Percentiles rank a stretch among this genome's conserved stretches.
These are phyloP conservation scores for Candidula unifasciata DNA, from an alignment of 2,888 invertebrate genomes.

Conservation along the genomic window DNA sequence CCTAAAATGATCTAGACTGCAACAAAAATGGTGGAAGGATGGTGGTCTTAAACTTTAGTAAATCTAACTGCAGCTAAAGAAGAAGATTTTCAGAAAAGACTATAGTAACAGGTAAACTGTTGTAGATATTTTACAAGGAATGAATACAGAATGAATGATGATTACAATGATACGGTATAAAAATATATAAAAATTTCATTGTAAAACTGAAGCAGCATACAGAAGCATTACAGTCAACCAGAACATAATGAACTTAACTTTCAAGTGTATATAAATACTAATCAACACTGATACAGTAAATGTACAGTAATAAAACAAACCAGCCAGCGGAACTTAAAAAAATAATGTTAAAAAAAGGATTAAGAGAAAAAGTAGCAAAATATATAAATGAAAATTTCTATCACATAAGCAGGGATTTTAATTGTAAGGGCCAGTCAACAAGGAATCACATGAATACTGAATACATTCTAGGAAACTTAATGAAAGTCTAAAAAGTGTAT, in stretches of 20 bases:
- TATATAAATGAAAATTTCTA: conserved; percentile 18
- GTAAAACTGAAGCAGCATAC: conserved; percentile 7
- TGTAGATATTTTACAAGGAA: neutral
- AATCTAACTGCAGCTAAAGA: too few relatives aligned
- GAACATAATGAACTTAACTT: conserved; percentile 27
- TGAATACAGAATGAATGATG: neutral
- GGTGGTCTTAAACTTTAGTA: too few relatives aligned
- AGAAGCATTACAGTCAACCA: conserved; percentile 38
- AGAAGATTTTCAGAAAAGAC: too few relatives aligned
- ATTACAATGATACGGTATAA: conserved; percentile 12
- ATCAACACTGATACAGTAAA: conserved; percentile 6
- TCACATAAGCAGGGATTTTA: conserved; percentile 5
- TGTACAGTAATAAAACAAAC: conserved; percentile 32
- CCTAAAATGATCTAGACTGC: too few relatives aligned
- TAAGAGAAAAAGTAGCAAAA: neutral
- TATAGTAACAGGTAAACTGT: too few relatives aligned
- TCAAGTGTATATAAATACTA: conserved; percentile 22
- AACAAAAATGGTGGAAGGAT: too few relatives aligned
- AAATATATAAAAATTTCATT: conserved; percentile 32
- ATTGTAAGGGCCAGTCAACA: neutral
- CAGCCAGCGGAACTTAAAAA: conserved; percentile 50
- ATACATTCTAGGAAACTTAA: conserved; percentile 6
- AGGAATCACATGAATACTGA: neutral
- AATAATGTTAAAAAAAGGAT: too few relatives aligned
- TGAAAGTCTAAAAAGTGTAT: neutral